phyloP scores from a whole-genome alignment of 1,140 invertebrate genomes.

The Trichogramma pretiosum region DNA sequence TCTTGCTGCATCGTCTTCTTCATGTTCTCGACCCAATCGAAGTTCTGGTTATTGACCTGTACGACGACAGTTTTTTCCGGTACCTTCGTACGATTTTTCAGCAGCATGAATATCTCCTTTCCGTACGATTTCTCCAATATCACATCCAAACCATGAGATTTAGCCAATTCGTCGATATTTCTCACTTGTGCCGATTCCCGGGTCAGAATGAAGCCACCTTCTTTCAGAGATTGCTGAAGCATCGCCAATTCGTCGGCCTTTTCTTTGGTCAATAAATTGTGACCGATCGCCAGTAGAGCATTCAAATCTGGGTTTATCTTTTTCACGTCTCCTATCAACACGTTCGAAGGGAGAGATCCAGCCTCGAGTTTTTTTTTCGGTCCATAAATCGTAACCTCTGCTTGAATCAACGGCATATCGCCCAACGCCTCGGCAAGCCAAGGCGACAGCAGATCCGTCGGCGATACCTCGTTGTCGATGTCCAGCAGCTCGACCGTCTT shows the following conservation, averaged over 20 bases:
- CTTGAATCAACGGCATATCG: slow-evolving; percentile 51
- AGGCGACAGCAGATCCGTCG: slow-evolving; percentile 42
- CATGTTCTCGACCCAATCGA: slow-evolving; percentile 47
- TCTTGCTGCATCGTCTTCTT: slow-evolving; percentile 48
- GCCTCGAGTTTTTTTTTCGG: slow-evolving; percentile 36
- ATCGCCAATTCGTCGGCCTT: slow-evolving; percentile 20
- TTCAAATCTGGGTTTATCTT: slow-evolving; percentile 48
- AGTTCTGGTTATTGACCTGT: slow-evolving; percentile 34
- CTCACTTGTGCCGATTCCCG: slow-evolving; percentile 28
- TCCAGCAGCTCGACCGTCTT: slow-evolving; percentile 61
- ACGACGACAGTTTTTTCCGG: slow-evolving; percentile 27
- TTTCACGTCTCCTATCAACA: slow-evolving; percentile 51
- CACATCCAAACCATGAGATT: slow-evolving; percentile 24
- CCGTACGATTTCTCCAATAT: slow-evolving; percentile 31
- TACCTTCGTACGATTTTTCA: slow-evolving; percentile 30
- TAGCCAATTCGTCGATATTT: slow-evolving; percentile 24
- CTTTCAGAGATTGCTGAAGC: slow-evolving; percentile 28
- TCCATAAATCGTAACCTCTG: slow-evolving; percentile 28
- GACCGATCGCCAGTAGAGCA: slow-evolving; percentile 46
- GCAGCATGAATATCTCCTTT: slow-evolving; percentile 28
- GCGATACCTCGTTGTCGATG: slow-evolving; percentile 40
- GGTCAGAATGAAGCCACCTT: slow-evolving; percentile 40
- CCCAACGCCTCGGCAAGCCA: slow-evolving; percentile 47
- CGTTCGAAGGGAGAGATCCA: slow-evolving; percentile 39
- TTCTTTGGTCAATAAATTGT: slow-evolving; percentile 19